Evolutionary conservation across 1,140 invertebrate species (phyloP).

Genomic region (Rhyzopertha dominica): DNA sequence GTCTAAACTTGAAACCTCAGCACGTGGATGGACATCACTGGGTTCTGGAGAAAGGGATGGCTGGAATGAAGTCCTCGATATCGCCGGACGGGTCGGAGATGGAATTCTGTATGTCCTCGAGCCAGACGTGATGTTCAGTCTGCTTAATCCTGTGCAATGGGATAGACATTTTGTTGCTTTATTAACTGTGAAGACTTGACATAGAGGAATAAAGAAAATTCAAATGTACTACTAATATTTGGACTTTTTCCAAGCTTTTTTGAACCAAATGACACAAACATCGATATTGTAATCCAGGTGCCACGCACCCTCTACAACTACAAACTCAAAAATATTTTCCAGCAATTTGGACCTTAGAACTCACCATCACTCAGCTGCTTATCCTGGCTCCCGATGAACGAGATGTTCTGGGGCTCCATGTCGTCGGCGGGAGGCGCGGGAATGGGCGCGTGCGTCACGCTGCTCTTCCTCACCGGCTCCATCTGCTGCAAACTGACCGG

Average conservation of each 20-base stretch:
- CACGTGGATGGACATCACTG: constrained; percentile 36
- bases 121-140: constrained; percentile 78
- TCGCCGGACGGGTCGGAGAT: constrained; percentile 69
- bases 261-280: too few species aligned
- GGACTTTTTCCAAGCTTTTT: too few species aligned
- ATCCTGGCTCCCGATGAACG: constrained; percentile 69
- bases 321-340: too few species aligned
- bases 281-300: too few species aligned
- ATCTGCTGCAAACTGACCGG: constrained; percentile 46
- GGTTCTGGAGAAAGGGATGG: constrained; percentile 46
- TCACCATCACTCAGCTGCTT: constrained; percentile 41
- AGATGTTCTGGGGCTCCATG: constrained; percentile 88
- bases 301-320: too few species aligned
- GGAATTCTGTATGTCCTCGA: constrained; percentile 82
- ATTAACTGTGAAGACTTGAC: not conserved
- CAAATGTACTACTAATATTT: too few species aligned
- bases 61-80: constrained; percentile 68
- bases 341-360: too few species aligned
- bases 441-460: constrained; percentile 54
- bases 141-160: constrained; percentile 52
- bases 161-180: constrained; percentile 4
- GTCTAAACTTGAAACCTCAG: constrained; percentile 38
- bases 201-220: constrained; percentile 6
- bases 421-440: constrained; percentile 66
- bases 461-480: constrained; percentile 37